Evolutionary conservation across 2,113 vertebrate genomes (phyloP).

Genomic region (Cettia cetti): DNA sequence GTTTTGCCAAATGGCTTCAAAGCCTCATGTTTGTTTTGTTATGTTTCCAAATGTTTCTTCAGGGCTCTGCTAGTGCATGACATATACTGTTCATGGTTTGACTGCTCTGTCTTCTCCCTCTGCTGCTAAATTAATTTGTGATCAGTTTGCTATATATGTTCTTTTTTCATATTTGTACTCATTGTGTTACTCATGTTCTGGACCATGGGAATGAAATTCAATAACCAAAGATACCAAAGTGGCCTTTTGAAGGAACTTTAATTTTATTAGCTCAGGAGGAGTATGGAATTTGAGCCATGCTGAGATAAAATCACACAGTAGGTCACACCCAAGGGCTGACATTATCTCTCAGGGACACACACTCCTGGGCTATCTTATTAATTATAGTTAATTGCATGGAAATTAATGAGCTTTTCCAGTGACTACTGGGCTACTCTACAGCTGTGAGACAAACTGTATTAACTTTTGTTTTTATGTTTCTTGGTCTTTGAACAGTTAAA

Average conservation of each 20-base stretch:
- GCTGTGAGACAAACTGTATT: constrained; percentile 46
- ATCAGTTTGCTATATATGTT: background rate
- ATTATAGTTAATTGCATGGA: constrained; percentile 74
- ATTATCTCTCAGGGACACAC: constrained; percentile 67
- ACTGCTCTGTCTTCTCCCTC: background rate
- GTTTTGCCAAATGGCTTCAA: constrained; percentile 50
- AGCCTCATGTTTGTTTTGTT: background rate
- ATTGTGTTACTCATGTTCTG: background rate
- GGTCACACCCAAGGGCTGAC: constrained; percentile 59
- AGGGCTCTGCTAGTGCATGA: background rate
- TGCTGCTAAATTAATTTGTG: background rate
- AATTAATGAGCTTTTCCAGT: constrained; percentile 71
- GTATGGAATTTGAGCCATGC: background rate
- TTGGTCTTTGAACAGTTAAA: constrained; percentile 28
- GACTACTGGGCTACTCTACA: constrained; percentile 48
- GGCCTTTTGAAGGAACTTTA: background rate
- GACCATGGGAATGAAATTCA: background rate
- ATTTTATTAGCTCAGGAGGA: background rate
- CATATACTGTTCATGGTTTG: background rate
- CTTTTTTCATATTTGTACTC: background rate
- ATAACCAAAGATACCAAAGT: constrained; percentile 40
- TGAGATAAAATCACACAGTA: constrained; percentile 38
- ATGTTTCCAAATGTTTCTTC: constrained; percentile 40
- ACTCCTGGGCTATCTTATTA: constrained; percentile 64
- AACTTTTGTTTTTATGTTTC: constrained; percentile 29